Evolutionary conservation across 2,888 invertebrate species (phyloP).

Genomic region (Eupithecia centaureata): DNA sequence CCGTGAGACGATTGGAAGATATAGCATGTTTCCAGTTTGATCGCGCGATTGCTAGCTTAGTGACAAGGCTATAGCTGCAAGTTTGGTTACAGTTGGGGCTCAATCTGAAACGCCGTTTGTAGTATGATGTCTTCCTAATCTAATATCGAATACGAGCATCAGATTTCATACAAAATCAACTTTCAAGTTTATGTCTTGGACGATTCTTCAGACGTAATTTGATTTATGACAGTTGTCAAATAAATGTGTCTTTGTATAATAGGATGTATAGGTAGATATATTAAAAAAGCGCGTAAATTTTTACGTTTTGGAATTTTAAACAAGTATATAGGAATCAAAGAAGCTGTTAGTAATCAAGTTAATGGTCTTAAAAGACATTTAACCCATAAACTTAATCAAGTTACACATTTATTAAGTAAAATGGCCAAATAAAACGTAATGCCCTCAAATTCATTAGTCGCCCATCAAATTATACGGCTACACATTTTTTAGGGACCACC

Average conservation of each 20-base stretch:
- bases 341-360: not conserved
- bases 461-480: constrained; percentile 36
- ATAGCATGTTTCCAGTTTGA: constrained; percentile 13
- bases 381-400: constrained; percentile 25
- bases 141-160: not conserved
- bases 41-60: constrained; percentile 21
- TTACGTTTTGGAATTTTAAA: too few relatives aligned
- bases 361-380: constrained; percentile 12
- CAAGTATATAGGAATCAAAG: not conserved
- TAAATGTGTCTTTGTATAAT: too few relatives aligned
- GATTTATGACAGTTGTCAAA: not conserved
- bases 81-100: not conserved
- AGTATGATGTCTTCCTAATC: not conserved
- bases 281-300: too few relatives aligned
- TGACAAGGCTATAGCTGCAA: not conserved
- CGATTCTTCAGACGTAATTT: not conserved
- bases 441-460: constrained; percentile 37
- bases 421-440: constrained; percentile 31
- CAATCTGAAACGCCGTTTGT: not conserved
- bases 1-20: constrained; percentile 33
- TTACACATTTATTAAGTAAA: constrained; percentile 37
- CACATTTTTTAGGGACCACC: constrained; percentile 34
- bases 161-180: not conserved
- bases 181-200: not conserved
- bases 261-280: too few relatives aligned